Conservation (phyloP, 2,113 vertebrate genomes). For the Vulpes lagopus region DNA sequence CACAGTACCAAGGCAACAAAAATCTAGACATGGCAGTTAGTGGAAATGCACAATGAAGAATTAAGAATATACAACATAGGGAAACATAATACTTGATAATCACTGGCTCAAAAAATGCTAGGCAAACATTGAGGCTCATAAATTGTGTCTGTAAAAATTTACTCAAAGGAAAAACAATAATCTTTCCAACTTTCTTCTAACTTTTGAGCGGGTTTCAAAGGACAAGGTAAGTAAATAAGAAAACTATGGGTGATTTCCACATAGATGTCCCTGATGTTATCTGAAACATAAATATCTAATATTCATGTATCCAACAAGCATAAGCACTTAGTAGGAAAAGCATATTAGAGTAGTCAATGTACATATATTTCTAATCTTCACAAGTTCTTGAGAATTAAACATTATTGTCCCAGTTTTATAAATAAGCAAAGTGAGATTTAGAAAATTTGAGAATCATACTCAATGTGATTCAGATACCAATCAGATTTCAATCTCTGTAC, state of each 20-base stretch:
- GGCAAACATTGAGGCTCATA: not conserved
- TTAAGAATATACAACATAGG: not conserved
- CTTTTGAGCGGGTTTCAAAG: not conserved
- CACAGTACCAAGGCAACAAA: not conserved
- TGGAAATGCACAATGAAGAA: not conserved
- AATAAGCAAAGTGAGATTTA: not conserved
- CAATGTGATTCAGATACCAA: not conserved
- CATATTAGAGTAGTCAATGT: not conserved
- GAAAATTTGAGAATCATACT: not conserved
- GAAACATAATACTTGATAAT: not conserved
- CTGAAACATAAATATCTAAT: not conserved
- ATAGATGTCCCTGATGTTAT: not conserved
- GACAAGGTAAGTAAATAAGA: not conserved
- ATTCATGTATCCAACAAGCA: not conserved
- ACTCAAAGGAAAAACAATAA: not conserved
- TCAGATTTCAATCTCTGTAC: not conserved
- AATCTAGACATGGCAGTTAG: not conserved
- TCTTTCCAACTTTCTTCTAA: not conserved
- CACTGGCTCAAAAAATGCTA: not conserved
- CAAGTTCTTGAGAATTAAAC: not conserved
- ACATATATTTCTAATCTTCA: not conserved
- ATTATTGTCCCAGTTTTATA: not conserved
- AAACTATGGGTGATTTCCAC: not conserved
- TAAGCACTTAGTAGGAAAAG: not conserved
- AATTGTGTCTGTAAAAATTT: not conserved